Evolutionary conservation across 1,140 invertebrate species (phyloP).

Genomic region (Pseudomyrmex pallidus): DNA sequence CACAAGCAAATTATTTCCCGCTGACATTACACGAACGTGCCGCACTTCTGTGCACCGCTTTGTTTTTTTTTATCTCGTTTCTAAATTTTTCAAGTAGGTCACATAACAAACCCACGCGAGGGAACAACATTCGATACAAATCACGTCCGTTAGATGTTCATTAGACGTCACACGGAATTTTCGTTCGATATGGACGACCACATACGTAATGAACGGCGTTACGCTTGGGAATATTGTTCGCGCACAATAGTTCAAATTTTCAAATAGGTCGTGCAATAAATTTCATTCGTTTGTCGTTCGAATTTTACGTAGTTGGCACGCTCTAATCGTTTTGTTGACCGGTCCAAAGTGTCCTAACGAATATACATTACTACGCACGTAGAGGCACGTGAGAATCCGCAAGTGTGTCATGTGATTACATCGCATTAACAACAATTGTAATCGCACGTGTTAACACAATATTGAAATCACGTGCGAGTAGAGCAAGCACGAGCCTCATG

Average conservation of each 20-base stretch:
- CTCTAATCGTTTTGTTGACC: constrained; percentile 72
- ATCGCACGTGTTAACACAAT: constrained; percentile 45
- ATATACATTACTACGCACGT: constrained; percentile 3
- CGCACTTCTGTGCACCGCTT: too few relatives aligned
- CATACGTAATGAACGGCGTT: too few relatives aligned
- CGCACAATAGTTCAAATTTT: neutral
- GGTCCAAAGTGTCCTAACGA: constrained; percentile 48
- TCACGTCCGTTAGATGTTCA: too few relatives aligned
- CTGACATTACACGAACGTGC: constrained; percentile 12
- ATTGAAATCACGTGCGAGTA: constrained; percentile 52
- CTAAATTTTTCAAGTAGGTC: too few relatives aligned
- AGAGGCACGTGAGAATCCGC: neutral
- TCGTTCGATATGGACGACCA: too few relatives aligned
- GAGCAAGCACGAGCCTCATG: constrained; percentile 19
- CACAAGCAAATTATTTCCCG: constrained; percentile 6
- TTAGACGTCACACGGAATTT: too few relatives aligned
- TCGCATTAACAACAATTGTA: constrained; percentile 6
- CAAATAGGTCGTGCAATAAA: neutral
- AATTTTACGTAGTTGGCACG: constrained; percentile 4
- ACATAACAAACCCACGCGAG: too few relatives aligned
- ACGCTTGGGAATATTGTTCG: too few relatives aligned
- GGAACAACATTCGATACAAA: too few relatives aligned
- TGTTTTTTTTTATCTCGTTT: too few relatives aligned
- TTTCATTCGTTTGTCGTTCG: neutral
- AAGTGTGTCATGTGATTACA: too few relatives aligned